Base-by-base conservation (phyloP, 2,797 vertebrate genomes). In the Peromyscus eremicus region DNA sequence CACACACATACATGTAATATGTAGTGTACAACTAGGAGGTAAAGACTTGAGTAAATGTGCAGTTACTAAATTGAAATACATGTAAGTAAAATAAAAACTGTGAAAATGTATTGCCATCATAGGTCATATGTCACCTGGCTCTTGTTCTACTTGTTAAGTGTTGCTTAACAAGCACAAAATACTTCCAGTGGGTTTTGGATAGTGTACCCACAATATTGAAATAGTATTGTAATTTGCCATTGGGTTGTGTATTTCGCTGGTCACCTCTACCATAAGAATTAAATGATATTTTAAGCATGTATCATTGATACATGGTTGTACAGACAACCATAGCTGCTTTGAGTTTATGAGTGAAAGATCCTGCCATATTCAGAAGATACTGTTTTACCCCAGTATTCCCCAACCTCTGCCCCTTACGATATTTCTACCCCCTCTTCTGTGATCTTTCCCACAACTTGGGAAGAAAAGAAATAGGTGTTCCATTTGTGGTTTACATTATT, bases 31-130 rank as follows among this genome's bases (percentile, higher is more conserved):
- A 49, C 57, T 68, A 87, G 34, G 27, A 94, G 89, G 76, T 34
- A 96, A 96, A 83, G 64, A 25, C 37, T 43, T 43, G 46, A 94
- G 16, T 83, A 49, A 87, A 88, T 27, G 76, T 75, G 14, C 23
- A 76, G 57, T 46, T 93, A n/a, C 55, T 71, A 88, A 71, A 81
- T 23, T 71, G 25, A 49, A 79, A 88, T 32, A 16, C 37, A 49
- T 9, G 16, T 76, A 93, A 94, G 46, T 87, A 13, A 9, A 92
- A 87, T 70, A 79, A 86, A 91, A 92, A 8, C 49, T 52, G 1
- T 84, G 9, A 95, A 87, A 94, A 80, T 64, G 29, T 49, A n/a
- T 82, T 71, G 79, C 88, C 34, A 32, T 52, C 27, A 5, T 68
- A 68, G 81, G 32, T 86, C 21, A 2, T 55, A 84, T 37, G 12